Conservation (phyloP, 2,888 invertebrate genomes). For the Elgonia sp. region DNA sequence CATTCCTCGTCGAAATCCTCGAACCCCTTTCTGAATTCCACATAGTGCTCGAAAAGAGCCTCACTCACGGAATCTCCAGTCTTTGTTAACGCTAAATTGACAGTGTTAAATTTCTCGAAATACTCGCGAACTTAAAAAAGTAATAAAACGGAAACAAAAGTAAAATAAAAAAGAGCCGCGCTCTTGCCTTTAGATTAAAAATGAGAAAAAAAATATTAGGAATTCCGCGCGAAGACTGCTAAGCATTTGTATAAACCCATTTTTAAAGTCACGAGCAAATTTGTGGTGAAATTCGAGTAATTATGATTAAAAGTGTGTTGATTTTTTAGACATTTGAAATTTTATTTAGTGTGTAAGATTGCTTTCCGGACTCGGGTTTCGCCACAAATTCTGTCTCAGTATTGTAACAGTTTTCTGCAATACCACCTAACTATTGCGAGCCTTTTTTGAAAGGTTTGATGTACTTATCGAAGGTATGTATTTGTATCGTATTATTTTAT, state of each 20-base stretch:
- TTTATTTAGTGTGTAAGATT: neutral
- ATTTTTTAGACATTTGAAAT: conserved; percentile 4
- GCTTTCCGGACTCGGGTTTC: neutral
- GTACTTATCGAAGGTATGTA: conserved; percentile 51
- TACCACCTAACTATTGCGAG: conserved; percentile 13
- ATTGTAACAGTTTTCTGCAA: conserved; percentile 23
- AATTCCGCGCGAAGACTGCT: conserved; percentile 47
- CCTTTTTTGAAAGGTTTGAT: conserved; percentile 23
- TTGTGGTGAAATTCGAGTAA: too few species aligned
- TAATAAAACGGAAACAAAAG: too few species aligned
- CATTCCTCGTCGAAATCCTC: conserved; percentile 96
- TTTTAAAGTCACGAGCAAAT: too few species aligned
- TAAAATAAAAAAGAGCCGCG: conserved; percentile 39
- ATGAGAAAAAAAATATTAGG: conserved; percentile 39
- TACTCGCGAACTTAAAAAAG: conserved; percentile 44
- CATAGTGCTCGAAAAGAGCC: conserved; percentile 94
- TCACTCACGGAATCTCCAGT: conserved; percentile 90
- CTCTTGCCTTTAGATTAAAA: conserved; percentile 57
- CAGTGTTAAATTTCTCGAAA: conserved; percentile 35
- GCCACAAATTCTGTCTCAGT: conserved; percentile 16
- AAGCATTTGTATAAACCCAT: conserved; percentile 59
- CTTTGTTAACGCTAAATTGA: conserved; percentile 82
- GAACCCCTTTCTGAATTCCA: conserved; percentile 96
- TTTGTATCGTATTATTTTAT: conserved; percentile 60
- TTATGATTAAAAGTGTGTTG: conserved; percentile 3